Evolutionary conservation across 1,140 invertebrate species (phyloP).

Genomic region (Pseudachorutes palmiensis): DNA sequence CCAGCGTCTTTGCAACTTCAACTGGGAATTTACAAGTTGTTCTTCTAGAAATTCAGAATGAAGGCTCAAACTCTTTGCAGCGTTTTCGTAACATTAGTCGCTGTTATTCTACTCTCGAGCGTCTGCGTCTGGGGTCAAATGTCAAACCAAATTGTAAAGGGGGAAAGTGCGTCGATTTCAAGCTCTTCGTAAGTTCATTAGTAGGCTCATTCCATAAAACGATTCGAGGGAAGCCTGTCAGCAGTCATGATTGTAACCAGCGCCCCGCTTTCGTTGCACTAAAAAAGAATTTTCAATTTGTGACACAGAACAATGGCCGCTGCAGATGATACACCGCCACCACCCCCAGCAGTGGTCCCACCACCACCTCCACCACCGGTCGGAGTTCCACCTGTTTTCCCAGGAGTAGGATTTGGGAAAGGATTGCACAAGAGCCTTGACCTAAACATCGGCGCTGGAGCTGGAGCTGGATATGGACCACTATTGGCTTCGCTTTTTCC

Average conservation of each 20-base stretch:
- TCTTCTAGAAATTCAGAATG: neutral
- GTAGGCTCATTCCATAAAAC: neutral
- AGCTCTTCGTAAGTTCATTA: neutral
- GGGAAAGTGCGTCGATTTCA: no score
- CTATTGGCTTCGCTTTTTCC: neutral
- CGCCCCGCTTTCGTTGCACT: neutral
- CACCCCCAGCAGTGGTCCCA: conserved; percentile 5
- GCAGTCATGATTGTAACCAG: neutral
- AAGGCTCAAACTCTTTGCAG: neutral
- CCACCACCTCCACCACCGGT: conserved; percentile 4
- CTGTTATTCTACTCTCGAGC: neutral
- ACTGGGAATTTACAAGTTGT: neutral
- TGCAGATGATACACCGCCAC: conserved; percentile 2
- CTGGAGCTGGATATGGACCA: conserved; percentile 21
- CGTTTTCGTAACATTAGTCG: neutral
- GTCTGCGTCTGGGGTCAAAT: neutral
- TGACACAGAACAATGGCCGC: neutral
- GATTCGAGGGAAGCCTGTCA: no score
- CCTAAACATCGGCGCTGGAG: conserved; percentile 17
- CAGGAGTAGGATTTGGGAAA: conserved; percentile 6
- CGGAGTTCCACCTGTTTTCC: neutral
- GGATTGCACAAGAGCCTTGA: conserved; percentile 26
- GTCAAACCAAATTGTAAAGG: conserved; percentile 5
- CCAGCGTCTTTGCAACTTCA: neutral
- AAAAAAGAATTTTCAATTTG: neutral